Evolutionary conservation across 2,113 vertebrate species (phyloP), one percentile per base, ranked within the genome.

Genomic region (Neomonachus schauinslandi): DNA sequence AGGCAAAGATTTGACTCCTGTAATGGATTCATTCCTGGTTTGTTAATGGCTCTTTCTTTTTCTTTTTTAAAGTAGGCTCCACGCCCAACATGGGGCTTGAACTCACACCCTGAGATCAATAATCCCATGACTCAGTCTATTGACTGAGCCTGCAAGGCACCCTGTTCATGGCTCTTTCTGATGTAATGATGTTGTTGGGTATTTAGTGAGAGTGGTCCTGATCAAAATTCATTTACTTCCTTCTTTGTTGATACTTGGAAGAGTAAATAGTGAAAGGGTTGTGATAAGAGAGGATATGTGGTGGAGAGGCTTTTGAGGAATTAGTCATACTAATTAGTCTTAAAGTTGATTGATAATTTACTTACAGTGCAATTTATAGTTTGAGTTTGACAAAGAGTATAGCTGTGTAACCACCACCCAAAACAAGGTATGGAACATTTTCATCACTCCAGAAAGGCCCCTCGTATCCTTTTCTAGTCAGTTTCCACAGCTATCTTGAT

Each of bases 321-420:
- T 72, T 96, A 61, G 33, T 72, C 67, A 89, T 72, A 42, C 19
- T 92, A 72, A 69, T n/a, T 33, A 67, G 42, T 36, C 26, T n/a
- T 89, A 91, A 65, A 83, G 71, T 39, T 33, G 31, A 51, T 89
- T 57, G 67, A 55, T 91, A 63, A 42, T 77, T 49, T 84, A 80
- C 4, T 69, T 31, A 87, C 7, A 83, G 26, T 89, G 24, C 2
- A 96, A n/a, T 94, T 51, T 95, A 6, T 97, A 82, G 16, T 86
- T 85, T 87, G 42, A 93, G 28, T 81, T 90, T 96, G 39, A 71
- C 19, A 61, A 85, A 84, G 53, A 91, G 18, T 94, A 61, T 21
- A 36, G 13, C 31, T 67, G 18, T 74, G 3, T 86, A 90, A 69
- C 28, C 3, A 90, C 49, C 22, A 71, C 55, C 12, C 24, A 74